Percentiles rank a stretch among this genome's conserved stretches.
Evolutionary conservation across 2,888 invertebrate genomes (phyloP).

Genomic region (Heteropelma amictum): DNA sequence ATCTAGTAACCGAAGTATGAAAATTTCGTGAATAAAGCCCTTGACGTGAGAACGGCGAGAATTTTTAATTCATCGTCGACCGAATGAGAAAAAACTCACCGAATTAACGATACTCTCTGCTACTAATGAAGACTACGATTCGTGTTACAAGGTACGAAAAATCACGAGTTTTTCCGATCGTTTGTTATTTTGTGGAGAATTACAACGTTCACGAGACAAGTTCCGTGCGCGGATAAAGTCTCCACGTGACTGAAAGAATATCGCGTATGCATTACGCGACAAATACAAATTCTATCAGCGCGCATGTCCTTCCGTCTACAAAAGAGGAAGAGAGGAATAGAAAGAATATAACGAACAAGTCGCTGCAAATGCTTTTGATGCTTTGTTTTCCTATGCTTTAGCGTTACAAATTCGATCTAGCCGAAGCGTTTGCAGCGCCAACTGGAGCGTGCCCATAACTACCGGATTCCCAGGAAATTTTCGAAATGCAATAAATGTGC

Average conservation of each 20-base stretch:
- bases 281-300: conserved; percentile 63
- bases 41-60: too few relatives aligned
- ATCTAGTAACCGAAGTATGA: too few relatives aligned
- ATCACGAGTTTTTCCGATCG: conserved; percentile 5
- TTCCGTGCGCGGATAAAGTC: conserved; percentile 67
- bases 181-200: conserved; percentile 25
- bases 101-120: conserved; percentile 23
- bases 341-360: too few relatives aligned
- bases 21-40: too few relatives aligned
- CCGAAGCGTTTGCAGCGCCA: too few relatives aligned
- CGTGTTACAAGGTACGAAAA: conserved; percentile 19
- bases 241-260: conserved; percentile 72
- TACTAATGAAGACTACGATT: conserved; percentile 21
- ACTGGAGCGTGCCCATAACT: too few relatives aligned
- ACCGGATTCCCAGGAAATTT: too few relatives aligned
- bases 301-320: conserved; percentile 62
- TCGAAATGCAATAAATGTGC: too few relatives aligned
- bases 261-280: conserved; percentile 55
- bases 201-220: conserved; percentile 40
- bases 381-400: too few relatives aligned
- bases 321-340: neutral
- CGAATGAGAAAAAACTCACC: neutral
- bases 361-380: too few relatives aligned
- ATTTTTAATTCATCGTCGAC: neutral
- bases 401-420: too few relatives aligned